These are phyloP conservation scores for Hyposoter dolosus DNA, from an alignment of 2,888 invertebrate species.

Conservation along the genomic window DNA sequence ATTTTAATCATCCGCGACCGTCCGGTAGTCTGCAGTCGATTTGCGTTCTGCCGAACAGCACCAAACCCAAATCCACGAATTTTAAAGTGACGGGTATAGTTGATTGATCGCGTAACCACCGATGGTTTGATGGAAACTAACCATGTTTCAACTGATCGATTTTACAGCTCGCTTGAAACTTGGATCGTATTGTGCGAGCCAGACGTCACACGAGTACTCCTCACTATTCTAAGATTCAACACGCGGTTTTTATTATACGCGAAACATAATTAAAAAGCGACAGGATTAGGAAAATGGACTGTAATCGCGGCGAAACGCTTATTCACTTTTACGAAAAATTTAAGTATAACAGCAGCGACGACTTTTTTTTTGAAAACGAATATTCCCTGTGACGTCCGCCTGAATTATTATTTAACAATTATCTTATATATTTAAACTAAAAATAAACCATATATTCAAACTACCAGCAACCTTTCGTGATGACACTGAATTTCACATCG, in stretches of 20 bases:
- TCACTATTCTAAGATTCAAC: background rate
- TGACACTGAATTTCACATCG: too few relatives aligned
- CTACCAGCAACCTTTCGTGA: too few relatives aligned
- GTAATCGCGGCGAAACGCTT: background rate
- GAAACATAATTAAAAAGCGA: background rate
- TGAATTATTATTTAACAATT: too few relatives aligned
- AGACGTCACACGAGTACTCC: background rate
- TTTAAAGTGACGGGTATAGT: background rate
- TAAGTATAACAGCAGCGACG: background rate
- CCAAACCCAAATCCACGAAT: background rate
- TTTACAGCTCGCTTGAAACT: background rate
- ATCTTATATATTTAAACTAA: too few relatives aligned
- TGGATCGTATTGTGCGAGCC: background rate
- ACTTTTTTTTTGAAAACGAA: background rate
- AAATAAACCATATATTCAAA: too few relatives aligned
- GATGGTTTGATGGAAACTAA: background rate
- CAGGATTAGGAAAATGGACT: background rate
- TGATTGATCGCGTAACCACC: background rate
- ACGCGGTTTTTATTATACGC: background rate
- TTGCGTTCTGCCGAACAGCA: background rate
- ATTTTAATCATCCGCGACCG: background rate
- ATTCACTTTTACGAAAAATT: background rate
- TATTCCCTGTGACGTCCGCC: too few relatives aligned
- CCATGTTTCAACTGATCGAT: background rate
- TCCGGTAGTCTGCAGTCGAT: slow-evolving; percentile 4